Conservation (phyloP, 2,888 invertebrate genomes). For the Endomychus coccineus region DNA sequence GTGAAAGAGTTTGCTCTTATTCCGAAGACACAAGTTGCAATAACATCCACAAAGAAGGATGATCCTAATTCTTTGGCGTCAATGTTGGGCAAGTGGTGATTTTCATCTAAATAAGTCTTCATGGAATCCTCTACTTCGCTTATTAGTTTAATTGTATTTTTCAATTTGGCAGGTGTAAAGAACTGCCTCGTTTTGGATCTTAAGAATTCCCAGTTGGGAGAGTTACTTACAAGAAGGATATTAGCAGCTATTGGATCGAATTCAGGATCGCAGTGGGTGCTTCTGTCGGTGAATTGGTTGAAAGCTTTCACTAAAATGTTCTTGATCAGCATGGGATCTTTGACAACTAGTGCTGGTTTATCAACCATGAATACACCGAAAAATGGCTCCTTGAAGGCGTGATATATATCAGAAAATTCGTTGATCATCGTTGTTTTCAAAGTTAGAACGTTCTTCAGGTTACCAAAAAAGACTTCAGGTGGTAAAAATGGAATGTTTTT, state of each 20-base stretch:
- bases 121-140: constrained; percentile 36
- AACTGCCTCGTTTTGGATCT: constrained; percentile 48
- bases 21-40: constrained; percentile 44
- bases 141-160: constrained; percentile 47
- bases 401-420: constrained; percentile 10
- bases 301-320: constrained; percentile 46
- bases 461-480: constrained; percentile 42
- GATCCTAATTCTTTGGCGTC: constrained; percentile 37
- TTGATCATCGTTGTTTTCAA: constrained; percentile 6
- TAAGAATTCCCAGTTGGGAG: constrained; percentile 48
- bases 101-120: constrained; percentile 19
- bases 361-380: constrained; percentile 47
- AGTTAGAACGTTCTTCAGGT: constrained; percentile 25
- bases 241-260: constrained; percentile 42
- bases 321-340: constrained; percentile 45
- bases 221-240: constrained; percentile 43
- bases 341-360: constrained; percentile 44
- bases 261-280: constrained; percentile 38
- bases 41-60: constrained; percentile 43
- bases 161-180: constrained; percentile 50
- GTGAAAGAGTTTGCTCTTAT: constrained; percentile 40
- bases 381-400: constrained; percentile 29
- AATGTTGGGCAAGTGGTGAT: constrained; percentile 6
- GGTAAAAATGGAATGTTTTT: constrained; percentile 37
- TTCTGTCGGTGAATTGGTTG: constrained; percentile 44